Percentiles rank a stretch among this genome's conserved stretches.
phyloP scores from a whole-genome alignment of 1,140 invertebrate species.

The Ips typographus region DNA sequence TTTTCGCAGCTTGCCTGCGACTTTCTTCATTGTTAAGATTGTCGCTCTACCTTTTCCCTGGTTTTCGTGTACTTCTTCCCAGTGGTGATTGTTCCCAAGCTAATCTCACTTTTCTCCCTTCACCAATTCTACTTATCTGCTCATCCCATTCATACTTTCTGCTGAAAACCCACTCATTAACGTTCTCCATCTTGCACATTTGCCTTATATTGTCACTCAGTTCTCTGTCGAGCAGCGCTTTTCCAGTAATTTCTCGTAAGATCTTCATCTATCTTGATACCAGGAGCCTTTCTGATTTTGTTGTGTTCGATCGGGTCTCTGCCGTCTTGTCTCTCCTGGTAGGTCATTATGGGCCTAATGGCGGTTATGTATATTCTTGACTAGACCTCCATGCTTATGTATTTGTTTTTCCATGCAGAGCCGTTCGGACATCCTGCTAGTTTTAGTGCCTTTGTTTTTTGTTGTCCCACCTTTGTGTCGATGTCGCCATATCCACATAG shows the following conservation, averaged over 20 bases:
- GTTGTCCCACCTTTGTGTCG: slow-evolving; percentile 4
- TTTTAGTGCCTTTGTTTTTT: slow-evolving; percentile 13
- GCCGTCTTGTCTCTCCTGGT: neutral
- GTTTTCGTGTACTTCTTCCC: no score
- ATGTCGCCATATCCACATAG: neutral
- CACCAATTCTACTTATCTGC: no score
- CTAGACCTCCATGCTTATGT: slow-evolving; percentile 12
- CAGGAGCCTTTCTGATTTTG: neutral
- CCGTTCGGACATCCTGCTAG: slow-evolving; percentile 8
- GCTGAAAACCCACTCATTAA: slow-evolving; percentile 2
- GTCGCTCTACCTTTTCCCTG: no score
- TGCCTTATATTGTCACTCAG: neutral
- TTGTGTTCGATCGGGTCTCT: slow-evolving; percentile 13
- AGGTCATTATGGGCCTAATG: slow-evolving; percentile 19
- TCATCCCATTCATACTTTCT: no score
- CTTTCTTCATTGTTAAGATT: no score
- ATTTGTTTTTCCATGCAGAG: slow-evolving; percentile 18
- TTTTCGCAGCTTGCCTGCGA: no score
- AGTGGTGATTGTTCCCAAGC: no score
- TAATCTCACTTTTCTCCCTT: no score
- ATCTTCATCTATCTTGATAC: no score
- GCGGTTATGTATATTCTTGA: slow-evolving; percentile 35
- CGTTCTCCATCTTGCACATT: slow-evolving; percentile 2
- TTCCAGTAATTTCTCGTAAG: no score
- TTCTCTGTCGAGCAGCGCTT: no score